A percentile compares a stretch with the other conserved stretches of the same genome.
These are phyloP conservation scores for Pseudochirops corinnae DNA, from an alignment of 2,797 vertebrate genomes.

Conservation along the genomic window DNA sequence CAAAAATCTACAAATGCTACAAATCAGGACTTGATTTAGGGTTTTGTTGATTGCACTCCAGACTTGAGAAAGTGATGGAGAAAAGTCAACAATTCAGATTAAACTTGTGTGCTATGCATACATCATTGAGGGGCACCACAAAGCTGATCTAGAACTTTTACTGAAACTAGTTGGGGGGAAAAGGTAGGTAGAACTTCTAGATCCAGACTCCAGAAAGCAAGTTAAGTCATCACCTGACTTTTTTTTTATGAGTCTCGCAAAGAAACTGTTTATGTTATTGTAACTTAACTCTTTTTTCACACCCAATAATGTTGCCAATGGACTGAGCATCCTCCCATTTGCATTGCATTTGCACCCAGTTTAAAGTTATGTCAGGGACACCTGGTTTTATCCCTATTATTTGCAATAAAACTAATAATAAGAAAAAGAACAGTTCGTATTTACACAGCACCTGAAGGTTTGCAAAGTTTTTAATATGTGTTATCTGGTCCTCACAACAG, in stretches of 20 bases:
- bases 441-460: background rate
- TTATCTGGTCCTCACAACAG: background rate
- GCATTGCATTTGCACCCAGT: background rate
- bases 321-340: background rate
- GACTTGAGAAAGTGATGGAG: background rate
- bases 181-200: background rate
- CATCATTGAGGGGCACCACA: background rate
- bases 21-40: background rate
- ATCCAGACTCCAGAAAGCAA: background rate
- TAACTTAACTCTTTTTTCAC: background rate
- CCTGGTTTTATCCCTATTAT: background rate
- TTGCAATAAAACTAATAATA: background rate
- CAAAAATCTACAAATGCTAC: background rate
- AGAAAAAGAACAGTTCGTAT: background rate
- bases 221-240: background rate
- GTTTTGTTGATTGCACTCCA: background rate
- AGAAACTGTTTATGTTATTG: background rate
- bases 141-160: background rate
- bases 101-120: background rate
- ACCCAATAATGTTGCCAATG: background rate
- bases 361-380: background rate
- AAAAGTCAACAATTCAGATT: background rate
- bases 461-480: background rate
- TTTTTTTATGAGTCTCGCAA: background rate
- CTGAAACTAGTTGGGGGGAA: background rate